Evolutionary conservation across 2,888 invertebrate species (phyloP), one percentile per base, ranked within the genome.

Genomic region (Nemapogon koenigi): DNA sequence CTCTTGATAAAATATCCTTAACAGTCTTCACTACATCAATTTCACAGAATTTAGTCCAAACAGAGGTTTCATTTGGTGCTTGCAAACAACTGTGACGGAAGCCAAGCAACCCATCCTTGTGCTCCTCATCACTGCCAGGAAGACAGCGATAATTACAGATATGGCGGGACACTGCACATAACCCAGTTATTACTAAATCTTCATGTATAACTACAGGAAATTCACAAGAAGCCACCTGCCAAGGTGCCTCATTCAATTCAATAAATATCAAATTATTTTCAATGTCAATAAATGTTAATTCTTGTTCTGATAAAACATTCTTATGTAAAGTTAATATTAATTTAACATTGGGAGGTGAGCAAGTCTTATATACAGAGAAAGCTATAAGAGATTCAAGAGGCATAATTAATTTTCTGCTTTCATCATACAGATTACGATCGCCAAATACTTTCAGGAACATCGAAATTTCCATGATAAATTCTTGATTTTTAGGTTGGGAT

Each of bases 21-120:
- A 88, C 66, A 1, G 86, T 82, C 37, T 70, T 60, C 8, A 90
- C 81, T 29, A 94, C 71, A 56, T 94, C 91, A 3, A 90, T 81
- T 78, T 96, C 96, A 76, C 96, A 96, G 59, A 94, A 94, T 53
- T 89, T 89, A 0, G 95, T 96, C 95, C 94, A 95, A 26, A 90
- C 79, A 6, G 94, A 93, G 6, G 85, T 83, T 68, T 94, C 94
- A 16, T 91, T 88, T 37, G 92, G 91, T 2, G 93, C 88, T 51
- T 90, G 81, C 10, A 94, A 71, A 53, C 93, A 93, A 37, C 89
- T 84, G 43, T 83, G 84, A 42, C 91, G 86, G 54, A 93, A 94
- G 1, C 94, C 93, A 10, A 94, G 71, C 28, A 93, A 62, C 14
- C 76, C 67, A 35, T 78, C 72, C 30, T 72, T 72, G 35, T 71